phyloP scores from a whole-genome alignment of 2,797 vertebrate species.

The Semotilus atromaculatus region DNA sequence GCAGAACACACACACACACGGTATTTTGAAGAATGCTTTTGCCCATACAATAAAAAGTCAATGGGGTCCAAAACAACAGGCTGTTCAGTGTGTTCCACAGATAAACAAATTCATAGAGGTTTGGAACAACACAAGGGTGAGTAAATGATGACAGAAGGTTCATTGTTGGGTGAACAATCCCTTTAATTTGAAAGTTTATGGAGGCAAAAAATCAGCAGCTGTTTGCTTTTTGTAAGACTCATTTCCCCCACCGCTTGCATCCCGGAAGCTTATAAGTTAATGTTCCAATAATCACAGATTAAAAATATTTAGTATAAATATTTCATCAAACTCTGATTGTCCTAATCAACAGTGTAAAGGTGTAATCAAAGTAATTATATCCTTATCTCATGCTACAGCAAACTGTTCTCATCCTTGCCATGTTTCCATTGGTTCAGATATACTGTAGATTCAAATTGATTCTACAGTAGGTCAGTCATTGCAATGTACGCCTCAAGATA shows the following conservation, averaged over 20 bases:
- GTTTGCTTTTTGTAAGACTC: constrained; percentile 1
- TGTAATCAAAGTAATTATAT: constrained; percentile 29
- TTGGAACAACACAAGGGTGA: background rate
- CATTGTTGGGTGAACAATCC: background rate
- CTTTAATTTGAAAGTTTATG: background rate
- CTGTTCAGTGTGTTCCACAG: background rate
- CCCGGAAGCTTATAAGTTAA: constrained; percentile 4
- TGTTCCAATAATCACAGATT: constrained; percentile 27
- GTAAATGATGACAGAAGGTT: background rate
- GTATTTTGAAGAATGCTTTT: background rate
- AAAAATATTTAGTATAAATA: constrained; percentile 35
- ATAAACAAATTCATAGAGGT: background rate
- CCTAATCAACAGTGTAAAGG: constrained; percentile 28
- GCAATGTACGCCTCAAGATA: constrained; percentile 5
- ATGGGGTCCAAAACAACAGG: background rate
- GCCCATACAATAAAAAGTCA: background rate
- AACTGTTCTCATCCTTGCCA: constrained; percentile 4
- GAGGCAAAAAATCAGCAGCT: constrained; percentile 23
- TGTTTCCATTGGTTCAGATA: constrained; percentile 20
- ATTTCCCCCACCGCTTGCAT: background rate
- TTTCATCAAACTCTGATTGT: constrained; percentile 26
- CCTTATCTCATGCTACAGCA: constrained; percentile 9
- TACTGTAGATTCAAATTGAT: constrained; percentile 3
- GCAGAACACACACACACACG: no score
- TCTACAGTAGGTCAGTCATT: background rate